Conservation (phyloP, 1,140 invertebrate species). For the Protaetia brevitarsis region DNA sequence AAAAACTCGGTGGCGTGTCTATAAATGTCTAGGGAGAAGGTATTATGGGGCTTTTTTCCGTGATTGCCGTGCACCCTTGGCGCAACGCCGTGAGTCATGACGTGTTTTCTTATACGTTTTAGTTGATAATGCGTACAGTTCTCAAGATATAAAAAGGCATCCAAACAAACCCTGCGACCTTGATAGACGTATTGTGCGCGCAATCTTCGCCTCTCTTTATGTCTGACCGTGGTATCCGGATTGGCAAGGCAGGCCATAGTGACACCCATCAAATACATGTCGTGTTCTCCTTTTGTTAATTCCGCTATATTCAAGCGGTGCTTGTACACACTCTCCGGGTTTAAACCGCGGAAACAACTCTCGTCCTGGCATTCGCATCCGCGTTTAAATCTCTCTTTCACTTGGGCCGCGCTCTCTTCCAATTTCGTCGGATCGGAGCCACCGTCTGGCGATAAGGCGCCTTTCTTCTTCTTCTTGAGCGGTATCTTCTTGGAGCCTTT, state of each 20-base stretch:
- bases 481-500: constrained; percentile 41
- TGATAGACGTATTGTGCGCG: constrained; percentile 73
- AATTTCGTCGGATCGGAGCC: constrained; percentile 52
- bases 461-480: constrained; percentile 53
- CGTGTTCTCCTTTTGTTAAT: constrained; percentile 69
- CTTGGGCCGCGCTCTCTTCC: constrained; percentile 60
- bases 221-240: constrained; percentile 67
- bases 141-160: constrained; percentile 75
- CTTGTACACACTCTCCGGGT: constrained; percentile 69
- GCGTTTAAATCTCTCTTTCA: constrained; percentile 63
- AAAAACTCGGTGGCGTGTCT: constrained; percentile 72
- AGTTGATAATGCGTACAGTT: constrained; percentile 79
- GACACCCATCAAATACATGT: constrained; percentile 76
- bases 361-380: constrained; percentile 75
- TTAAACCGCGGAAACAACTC: constrained; percentile 69
- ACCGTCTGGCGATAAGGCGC: constrained; percentile 44
- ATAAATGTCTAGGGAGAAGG: constrained; percentile 74
- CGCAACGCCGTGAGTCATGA: constrained; percentile 73
- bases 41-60: constrained; percentile 78
- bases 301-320: constrained; percentile 76
- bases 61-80: constrained; percentile 75
- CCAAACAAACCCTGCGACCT: constrained; percentile 71
- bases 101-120: constrained; percentile 72
- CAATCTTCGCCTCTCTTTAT: constrained; percentile 68
- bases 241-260: constrained; percentile 76